Evolutionary conservation across 2,797 vertebrate species (phyloP).

Genomic region (Characodon lateralis): DNA sequence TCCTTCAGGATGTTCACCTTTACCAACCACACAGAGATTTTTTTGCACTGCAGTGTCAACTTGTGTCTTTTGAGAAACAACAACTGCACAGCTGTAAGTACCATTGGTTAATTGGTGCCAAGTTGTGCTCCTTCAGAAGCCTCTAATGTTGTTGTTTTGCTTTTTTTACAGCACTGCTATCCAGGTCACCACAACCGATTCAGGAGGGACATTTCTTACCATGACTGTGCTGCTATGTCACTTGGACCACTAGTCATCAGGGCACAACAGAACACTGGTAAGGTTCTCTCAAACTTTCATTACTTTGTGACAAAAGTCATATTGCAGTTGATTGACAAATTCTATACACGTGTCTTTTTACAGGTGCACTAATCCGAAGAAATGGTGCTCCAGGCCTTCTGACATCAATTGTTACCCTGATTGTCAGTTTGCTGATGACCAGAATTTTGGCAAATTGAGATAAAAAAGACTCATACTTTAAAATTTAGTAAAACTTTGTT

Average conservation of each 20-base stretch:
- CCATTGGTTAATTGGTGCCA: neutral
- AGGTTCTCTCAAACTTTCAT: neutral
- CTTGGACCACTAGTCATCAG: slow-evolving; percentile 45
- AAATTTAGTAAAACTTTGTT: neutral
- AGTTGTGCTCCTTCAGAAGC: neutral
- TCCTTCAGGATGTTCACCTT: slow-evolving; percentile 67
- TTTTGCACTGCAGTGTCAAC: slow-evolving; percentile 64
- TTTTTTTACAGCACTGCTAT: slow-evolving; percentile 54
- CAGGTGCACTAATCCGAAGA: neutral
- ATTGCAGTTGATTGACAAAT: neutral
- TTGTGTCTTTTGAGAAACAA: slow-evolving; percentile 52
- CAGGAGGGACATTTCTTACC: slow-evolving; percentile 4
- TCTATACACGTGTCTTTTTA: neutral
- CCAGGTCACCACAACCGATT: slow-evolving; percentile 25
- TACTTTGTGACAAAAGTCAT: neutral
- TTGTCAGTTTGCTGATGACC: neutral
- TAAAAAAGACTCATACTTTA: neutral
- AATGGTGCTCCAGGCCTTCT: neutral
- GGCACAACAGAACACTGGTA: neutral
- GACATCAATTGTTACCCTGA: neutral
- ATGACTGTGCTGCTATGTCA: slow-evolving; percentile 48
- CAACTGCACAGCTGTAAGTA: slow-evolving; percentile 60
- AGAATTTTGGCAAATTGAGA: neutral
- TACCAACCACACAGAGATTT: slow-evolving; percentile 49
- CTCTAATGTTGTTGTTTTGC: neutral